A percentile compares a stretch with the other conserved stretches of the same genome.
phyloP scores from a whole-genome alignment of 2,888 invertebrate genomes.

The Dasysyrphus albostriatus region DNA sequence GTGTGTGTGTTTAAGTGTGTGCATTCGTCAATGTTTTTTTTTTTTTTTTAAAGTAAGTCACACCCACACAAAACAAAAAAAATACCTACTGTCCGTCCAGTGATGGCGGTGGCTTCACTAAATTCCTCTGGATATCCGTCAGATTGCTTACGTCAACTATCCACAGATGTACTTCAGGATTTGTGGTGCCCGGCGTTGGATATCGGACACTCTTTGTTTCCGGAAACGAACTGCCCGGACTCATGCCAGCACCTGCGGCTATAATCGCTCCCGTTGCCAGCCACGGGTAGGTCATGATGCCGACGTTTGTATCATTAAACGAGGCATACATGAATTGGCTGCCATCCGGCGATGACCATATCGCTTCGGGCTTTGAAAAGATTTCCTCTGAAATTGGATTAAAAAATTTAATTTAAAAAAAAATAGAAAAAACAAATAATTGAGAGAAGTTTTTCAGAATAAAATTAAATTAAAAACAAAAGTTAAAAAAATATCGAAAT shows the following conservation, averaged over 20 bases:
- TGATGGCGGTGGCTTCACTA: slow-evolving; percentile 90
- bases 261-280: slow-evolving; percentile 89
- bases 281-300: slow-evolving; percentile 92
- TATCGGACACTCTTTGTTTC: slow-evolving; percentile 91
- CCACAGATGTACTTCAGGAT: slow-evolving; percentile 93
- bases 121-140: slow-evolving; percentile 87
- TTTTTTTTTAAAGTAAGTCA: slow-evolving; percentile 2
- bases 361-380: slow-evolving; percentile 90
- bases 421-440: slow-evolving; percentile 4
- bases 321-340: slow-evolving; percentile 92
- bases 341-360: slow-evolving; percentile 94
- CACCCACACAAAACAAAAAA: slow-evolving; percentile 63
- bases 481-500: not conserved
- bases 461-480: not conserved
- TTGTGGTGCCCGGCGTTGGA: slow-evolving; percentile 94
- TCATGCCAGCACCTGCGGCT: slow-evolving; percentile 85
- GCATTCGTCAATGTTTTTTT: not conserved
- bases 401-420: slow-evolving; percentile 13
- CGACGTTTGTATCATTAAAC: slow-evolving; percentile 93
- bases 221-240: slow-evolving; percentile 89
- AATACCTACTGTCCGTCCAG: slow-evolving; percentile 91
- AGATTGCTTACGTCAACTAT: slow-evolving; percentile 90
- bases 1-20: slow-evolving; percentile 36
- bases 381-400: slow-evolving; percentile 90
- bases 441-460: not conserved